These are phyloP conservation scores for Chelon labrosus DNA, from an alignment of 2,797 vertebrate species.

Conservation along the genomic window DNA sequence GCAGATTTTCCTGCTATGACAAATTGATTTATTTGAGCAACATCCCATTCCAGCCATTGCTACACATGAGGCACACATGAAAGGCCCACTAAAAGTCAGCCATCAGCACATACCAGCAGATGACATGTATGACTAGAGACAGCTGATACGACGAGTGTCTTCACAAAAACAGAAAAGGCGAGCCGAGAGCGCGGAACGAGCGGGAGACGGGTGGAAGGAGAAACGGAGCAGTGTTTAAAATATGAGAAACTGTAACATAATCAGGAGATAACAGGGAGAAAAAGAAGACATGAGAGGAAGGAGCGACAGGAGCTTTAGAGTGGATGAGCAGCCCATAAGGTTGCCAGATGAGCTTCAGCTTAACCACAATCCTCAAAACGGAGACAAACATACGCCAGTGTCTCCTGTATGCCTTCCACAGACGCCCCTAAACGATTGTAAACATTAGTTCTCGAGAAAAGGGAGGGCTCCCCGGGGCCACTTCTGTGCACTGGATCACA, in stretches of 20 bases:
- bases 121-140: slow-evolving; percentile 77
- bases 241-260: neutral
- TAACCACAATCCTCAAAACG: slow-evolving; percentile 81
- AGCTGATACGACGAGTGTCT: slow-evolving; percentile 67
- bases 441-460: slow-evolving; percentile 82
- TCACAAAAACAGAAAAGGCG: slow-evolving; percentile 41
- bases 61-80: slow-evolving; percentile 81
- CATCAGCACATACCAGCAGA: slow-evolving; percentile 80
- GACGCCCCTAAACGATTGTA: slow-evolving; percentile 82
- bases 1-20: slow-evolving; percentile 83
- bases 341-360: slow-evolving; percentile 84
- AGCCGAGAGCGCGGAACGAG: slow-evolving; percentile 20
- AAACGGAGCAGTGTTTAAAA: slow-evolving; percentile 27
- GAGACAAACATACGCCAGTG: slow-evolving; percentile 81
- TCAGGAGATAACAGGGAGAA: slow-evolving; percentile 22
- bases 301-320: slow-evolving; percentile 61
- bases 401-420: slow-evolving; percentile 80
- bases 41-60: slow-evolving; percentile 80
- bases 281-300: slow-evolving; percentile 39
- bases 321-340: slow-evolving; percentile 79
- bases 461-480: slow-evolving; percentile 70
- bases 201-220: slow-evolving; percentile 2
- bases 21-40: slow-evolving; percentile 85
- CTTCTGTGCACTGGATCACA: slow-evolving; percentile 68
- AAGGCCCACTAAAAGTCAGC: slow-evolving; percentile 75